phyloP scores from a whole-genome alignment of 2,888 invertebrate species.

The Dorcus parallelipipedus region DNA sequence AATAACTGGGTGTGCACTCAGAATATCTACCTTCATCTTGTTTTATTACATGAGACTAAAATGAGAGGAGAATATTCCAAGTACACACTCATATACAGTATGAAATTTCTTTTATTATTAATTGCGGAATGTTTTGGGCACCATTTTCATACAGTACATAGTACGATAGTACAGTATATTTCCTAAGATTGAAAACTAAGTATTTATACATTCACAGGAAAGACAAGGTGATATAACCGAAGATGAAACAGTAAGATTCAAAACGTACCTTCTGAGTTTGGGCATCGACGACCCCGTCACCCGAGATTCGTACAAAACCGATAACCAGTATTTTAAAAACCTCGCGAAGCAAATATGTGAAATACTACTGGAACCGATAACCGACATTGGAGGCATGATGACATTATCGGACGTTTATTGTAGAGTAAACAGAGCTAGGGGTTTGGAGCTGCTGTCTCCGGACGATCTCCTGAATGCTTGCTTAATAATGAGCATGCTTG shows the following conservation, averaged over 20 bases:
- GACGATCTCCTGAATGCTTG: conserved; percentile 95
- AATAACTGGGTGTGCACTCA: no score
- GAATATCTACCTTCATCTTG: no score
- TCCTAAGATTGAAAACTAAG: background rate
- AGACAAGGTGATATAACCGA: conserved; percentile 94
- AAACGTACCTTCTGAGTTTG: conserved; percentile 91
- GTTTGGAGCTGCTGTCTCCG: conserved; percentile 92
- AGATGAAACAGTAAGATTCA: conserved; percentile 95
- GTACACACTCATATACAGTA: no score
- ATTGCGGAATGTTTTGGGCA: no score
- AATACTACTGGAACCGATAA: conserved; percentile 76
- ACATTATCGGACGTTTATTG: conserved; percentile 95
- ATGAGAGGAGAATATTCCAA: no score
- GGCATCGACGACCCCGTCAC: conserved; percentile 99
- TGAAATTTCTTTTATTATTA: no score
- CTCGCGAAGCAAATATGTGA: conserved; percentile 83
- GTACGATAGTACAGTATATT: no score
- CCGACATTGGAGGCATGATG: conserved; percentile 94
- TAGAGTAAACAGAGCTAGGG: conserved; percentile 93
- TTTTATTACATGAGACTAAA: no score
- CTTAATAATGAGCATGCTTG: conserved; percentile 60
- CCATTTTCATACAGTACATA: no score
- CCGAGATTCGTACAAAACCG: conserved; percentile 81
- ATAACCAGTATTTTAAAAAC: conserved; percentile 78
- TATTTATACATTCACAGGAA: conserved; percentile 50